Evolutionary conservation across 2,888 invertebrate genomes (phyloP).

Genomic region (Lasioglossum malachurum): DNA sequence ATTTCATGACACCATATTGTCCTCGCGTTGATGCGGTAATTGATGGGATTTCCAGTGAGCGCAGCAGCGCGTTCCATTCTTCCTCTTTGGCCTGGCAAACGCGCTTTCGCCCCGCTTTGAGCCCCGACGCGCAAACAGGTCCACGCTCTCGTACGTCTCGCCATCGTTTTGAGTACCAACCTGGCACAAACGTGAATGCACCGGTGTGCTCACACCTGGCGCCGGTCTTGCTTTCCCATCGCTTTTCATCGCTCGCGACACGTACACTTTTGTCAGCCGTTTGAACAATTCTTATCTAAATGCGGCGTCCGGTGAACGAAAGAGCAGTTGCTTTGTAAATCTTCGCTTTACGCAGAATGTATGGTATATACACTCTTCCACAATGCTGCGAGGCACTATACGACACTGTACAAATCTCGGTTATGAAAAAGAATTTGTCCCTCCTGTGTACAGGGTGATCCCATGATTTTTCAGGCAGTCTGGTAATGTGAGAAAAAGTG

Average conservation of each 20-base stretch:
- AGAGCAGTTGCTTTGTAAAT: not conserved
- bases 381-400: not conserved
- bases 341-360: not conserved
- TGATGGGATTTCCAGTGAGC: constrained; percentile 23
- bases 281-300: not conserved
- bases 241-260: not conserved
- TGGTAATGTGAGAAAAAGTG: too few species aligned
- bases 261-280: not conserved
- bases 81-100: constrained; percentile 2
- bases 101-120: not conserved
- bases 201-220: not conserved
- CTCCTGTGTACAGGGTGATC: too few species aligned
- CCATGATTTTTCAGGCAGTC: too few species aligned
- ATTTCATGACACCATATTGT: constrained; percentile 29
- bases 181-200: not conserved
- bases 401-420: not conserved
- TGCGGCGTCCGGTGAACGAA: not conserved
- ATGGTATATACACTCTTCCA: not conserved
- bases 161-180: not conserved
- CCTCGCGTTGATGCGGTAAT: constrained; percentile 19
- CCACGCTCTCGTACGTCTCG: not conserved
- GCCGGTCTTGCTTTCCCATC: not conserved
- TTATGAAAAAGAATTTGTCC: not conserved
- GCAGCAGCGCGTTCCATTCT: constrained; percentile 2
- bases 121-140: constrained; percentile 4